phyloP scores from a whole-genome alignment of 2,113 vertebrate genomes.

The Colius striatus region DNA sequence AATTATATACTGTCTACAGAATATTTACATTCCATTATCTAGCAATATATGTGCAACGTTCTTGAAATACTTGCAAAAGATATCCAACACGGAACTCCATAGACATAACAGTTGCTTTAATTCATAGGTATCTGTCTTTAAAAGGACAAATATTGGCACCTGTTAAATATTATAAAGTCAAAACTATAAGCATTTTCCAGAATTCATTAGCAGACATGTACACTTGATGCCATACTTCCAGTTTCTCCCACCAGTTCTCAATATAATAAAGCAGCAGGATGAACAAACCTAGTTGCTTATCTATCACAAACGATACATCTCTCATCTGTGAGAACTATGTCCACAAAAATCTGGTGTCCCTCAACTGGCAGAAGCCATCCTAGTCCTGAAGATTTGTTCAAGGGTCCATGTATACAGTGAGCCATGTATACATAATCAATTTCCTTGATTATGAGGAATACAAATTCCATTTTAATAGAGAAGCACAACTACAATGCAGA shows the following conservation, averaged over 20 bases:
- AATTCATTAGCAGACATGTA: not conserved
- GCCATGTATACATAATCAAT: not conserved
- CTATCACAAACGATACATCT: not conserved
- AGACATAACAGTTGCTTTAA: not conserved
- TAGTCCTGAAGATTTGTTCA: not conserved
- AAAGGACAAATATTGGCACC: not conserved
- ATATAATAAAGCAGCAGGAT: not conserved
- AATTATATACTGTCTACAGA: not conserved
- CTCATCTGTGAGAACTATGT: not conserved
- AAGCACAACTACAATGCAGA: not conserved
- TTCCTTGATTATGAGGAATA: not conserved
- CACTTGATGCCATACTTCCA: not conserved
- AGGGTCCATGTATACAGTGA: not conserved
- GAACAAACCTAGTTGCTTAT: not conserved
- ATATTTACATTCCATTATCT: not conserved
- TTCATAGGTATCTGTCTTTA: not conserved
- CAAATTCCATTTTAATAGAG: not conserved
- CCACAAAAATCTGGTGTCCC: not conserved
- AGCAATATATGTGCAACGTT: not conserved
- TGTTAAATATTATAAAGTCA: not conserved
- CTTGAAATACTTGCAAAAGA: not conserved
- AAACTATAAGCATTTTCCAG: not conserved
- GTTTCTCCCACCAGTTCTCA: not conserved
- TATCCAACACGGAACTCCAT: not conserved
- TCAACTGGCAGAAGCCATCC: not conserved